phyloP scores from a whole-genome alignment of 2,113 vertebrate species.

The Spea multiplicata region DNA sequence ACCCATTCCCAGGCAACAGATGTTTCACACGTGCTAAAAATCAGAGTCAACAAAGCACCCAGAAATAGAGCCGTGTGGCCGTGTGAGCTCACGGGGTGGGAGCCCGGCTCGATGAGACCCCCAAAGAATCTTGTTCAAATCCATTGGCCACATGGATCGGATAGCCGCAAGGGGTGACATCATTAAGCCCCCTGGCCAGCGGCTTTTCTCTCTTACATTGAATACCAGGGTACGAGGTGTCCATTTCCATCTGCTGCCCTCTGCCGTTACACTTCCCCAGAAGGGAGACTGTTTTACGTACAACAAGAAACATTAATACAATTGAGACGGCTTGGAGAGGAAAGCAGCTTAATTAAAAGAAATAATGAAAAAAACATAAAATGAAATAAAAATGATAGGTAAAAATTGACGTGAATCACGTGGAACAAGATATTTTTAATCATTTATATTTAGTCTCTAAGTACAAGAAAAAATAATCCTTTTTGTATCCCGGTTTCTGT shows the following conservation, averaged over 20 bases:
- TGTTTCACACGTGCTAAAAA: conserved; percentile 47
- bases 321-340: no score
- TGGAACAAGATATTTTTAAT: no score
- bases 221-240: conserved; percentile 45
- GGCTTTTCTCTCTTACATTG: conserved; percentile 43
- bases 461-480: no score
- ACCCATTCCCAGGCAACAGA: conserved; percentile 48
- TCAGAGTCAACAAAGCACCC: conserved; percentile 44
- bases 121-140: conserved; percentile 38
- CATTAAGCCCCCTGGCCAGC: conserved; percentile 37
- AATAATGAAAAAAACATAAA: no score
- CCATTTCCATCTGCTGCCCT: conserved; percentile 34
- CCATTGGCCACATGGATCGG: conserved; percentile 46
- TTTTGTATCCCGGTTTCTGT: no score
- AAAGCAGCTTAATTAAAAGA: no score
- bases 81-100: conserved; percentile 44
- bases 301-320: no score
- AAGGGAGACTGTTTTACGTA: not conserved
- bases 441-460: no score
- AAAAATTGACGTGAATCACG: no score
- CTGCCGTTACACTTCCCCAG: conserved; percentile 9
- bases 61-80: conserved; percentile 40
- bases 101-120: conserved; percentile 29
- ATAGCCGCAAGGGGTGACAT: conserved; percentile 43
- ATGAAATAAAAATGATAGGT: no score